phyloP scores from a whole-genome alignment of 1,140 invertebrate species.

The Prorops nasuta region DNA sequence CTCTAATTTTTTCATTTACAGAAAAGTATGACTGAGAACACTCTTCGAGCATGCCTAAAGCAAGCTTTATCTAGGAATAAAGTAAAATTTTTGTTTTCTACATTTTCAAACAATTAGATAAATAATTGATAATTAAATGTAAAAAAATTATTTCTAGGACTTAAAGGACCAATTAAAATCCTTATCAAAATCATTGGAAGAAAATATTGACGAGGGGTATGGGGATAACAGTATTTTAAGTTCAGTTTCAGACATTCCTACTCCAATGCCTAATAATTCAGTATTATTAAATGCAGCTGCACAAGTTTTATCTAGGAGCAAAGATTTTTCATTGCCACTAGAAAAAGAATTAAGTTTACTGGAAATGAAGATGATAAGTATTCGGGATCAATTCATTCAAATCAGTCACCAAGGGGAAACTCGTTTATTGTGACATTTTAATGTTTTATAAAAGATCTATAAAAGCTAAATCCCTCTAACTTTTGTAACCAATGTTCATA shows the following conservation, averaged over 20 bases:
- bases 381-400: not conserved
- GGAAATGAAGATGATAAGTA: not conserved
- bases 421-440: not conserved
- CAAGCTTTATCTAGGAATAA: slow-evolving; percentile 31
- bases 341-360: not conserved
- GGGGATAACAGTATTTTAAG: slow-evolving; percentile 27
- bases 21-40: slow-evolving; percentile 27
- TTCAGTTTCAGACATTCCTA: slow-evolving; percentile 29
- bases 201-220: slow-evolving; percentile 45
- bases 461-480: not conserved
- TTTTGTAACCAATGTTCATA: too few species aligned
- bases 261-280: slow-evolving; percentile 35
- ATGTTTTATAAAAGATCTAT: not conserved
- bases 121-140: too few species aligned
- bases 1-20: slow-evolving; percentile 24
- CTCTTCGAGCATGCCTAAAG: slow-evolving; percentile 26
- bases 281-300: slow-evolving; percentile 36
- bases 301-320: slow-evolving; percentile 33
- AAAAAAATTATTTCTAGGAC: slow-evolving; percentile 26
- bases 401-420: not conserved
- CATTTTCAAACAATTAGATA: slow-evolving; percentile 1
- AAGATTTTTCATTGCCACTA: slow-evolving; percentile 29
- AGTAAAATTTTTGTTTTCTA: slow-evolving; percentile 17
- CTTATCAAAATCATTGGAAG: slow-evolving; percentile 27
- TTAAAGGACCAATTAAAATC: slow-evolving; percentile 31